phyloP scores from a whole-genome alignment of 2,797 vertebrate genomes.

The Myiothlypis coronata region DNA sequence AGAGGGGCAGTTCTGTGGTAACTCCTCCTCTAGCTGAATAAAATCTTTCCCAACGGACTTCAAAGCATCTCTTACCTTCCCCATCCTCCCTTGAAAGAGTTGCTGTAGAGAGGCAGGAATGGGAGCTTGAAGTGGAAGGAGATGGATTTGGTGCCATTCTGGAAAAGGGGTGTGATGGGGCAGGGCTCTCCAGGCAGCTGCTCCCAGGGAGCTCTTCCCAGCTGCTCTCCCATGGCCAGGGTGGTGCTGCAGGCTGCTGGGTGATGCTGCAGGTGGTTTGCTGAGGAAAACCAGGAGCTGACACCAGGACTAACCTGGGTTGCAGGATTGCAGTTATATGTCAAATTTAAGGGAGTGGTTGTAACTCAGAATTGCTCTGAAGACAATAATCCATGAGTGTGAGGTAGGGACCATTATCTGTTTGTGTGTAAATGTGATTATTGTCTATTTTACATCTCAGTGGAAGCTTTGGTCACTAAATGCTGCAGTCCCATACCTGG shows the following conservation, averaged over 20 bases:
- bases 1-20: background rate
- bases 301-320: background rate
- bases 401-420: background rate
- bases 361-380: background rate
- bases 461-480: background rate
- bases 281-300: background rate
- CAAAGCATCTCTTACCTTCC: background rate
- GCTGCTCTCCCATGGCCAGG: background rate
- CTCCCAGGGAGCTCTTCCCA: background rate
- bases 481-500: background rate
- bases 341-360: background rate
- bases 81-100: background rate
- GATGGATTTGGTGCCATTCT: background rate
- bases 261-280: background rate
- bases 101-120: background rate
- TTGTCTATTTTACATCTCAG: background rate
- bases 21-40: background rate
- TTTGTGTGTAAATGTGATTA: background rate
- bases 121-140: background rate
- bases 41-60: background rate
- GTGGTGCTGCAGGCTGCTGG: background rate
- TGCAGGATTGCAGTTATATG: too few relatives aligned
- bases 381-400: background rate
- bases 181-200: background rate
- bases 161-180: background rate